phyloP scores from a whole-genome alignment of 2,113 vertebrate species.

The Lichenostomus cassidix region DNA sequence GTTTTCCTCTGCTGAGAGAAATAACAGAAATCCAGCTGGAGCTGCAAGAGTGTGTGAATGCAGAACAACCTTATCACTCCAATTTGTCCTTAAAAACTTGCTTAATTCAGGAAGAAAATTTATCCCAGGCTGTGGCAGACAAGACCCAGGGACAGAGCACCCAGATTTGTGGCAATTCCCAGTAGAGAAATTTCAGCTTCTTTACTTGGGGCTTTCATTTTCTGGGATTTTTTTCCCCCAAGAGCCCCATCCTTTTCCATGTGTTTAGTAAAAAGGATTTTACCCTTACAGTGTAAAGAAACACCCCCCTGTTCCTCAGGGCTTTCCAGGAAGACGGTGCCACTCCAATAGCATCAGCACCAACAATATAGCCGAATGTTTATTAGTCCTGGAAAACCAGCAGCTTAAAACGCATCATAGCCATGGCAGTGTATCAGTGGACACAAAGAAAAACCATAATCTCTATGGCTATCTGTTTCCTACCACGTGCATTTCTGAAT shows the following conservation, averaged over 20 bases:
- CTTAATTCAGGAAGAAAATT: neutral
- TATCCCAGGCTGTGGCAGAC: neutral
- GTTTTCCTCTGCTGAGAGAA: neutral
- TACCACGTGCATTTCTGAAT: neutral
- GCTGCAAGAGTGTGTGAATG: neutral
- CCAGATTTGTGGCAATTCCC: neutral
- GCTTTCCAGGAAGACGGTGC: neutral
- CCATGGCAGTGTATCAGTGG: neutral
- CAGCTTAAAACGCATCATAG: neutral
- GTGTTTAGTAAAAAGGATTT: neutral
- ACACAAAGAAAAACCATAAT: neutral
- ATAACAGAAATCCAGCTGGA: neutral
- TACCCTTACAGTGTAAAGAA: neutral
- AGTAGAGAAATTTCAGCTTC: neutral
- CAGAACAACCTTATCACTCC: neutral
- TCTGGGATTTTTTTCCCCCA: neutral
- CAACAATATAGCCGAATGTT: neutral
- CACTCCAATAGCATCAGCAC: neutral
- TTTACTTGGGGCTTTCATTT: neutral
- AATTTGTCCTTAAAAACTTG: neutral
- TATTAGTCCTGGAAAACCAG: neutral
- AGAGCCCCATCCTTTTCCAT: neutral
- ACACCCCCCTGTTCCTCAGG: neutral
- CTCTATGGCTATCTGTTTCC: neutral
- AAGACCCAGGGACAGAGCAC: neutral